Conservation (phyloP, 2,113 vertebrate genomes). For the Cnemophilus loriae region DNA sequence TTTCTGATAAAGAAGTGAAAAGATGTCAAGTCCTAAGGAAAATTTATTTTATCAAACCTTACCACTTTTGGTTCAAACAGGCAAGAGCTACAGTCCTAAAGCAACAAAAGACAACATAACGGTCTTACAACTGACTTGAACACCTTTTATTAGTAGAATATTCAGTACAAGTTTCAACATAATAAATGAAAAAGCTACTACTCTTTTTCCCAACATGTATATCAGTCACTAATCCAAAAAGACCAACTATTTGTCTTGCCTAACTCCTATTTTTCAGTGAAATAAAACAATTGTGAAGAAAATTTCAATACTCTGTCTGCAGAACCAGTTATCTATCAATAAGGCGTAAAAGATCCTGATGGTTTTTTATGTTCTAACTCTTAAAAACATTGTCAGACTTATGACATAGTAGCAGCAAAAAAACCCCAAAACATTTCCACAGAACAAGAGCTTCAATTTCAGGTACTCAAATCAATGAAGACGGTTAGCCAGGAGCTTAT, state of each 20-base stretch:
- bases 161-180: neutral
- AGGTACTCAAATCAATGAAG: neutral
- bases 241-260: neutral
- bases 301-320: neutral
- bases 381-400: neutral
- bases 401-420: accelerated
- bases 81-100: neutral
- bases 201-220: neutral
- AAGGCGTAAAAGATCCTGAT: neutral
- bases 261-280: neutral
- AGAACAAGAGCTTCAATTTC: neutral
- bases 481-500: neutral
- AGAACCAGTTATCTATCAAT: neutral
- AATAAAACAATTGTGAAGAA: neutral
- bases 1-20: neutral
- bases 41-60: neutral
- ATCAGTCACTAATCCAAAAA: neutral
- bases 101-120: neutral
- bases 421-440: neutral
- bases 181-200: neutral
- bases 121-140: neutral
- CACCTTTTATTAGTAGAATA: neutral
- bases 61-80: neutral
- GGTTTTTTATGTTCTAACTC: neutral
- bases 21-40: neutral